Conservation (phyloP, 2,113 vertebrate genomes). For the Andinoacara biseriatus region DNA sequence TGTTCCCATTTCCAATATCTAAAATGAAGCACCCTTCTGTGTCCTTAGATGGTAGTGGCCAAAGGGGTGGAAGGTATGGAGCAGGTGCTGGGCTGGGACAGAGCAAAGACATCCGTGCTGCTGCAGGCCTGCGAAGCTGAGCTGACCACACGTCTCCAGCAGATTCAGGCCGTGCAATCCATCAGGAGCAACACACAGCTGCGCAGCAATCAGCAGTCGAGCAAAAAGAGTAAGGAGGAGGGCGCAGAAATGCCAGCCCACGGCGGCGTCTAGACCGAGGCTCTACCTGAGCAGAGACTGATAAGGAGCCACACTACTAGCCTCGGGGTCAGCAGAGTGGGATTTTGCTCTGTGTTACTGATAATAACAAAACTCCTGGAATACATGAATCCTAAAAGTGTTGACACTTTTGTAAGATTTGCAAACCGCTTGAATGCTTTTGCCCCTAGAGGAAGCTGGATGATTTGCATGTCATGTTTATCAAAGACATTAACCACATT, state of each 20-base stretch:
- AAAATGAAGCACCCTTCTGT: background rate
- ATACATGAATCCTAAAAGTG: slow-evolving; percentile 55
- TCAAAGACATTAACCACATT: slow-evolving; percentile 39
- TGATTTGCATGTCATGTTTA: slow-evolving; percentile 44
- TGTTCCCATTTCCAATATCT: background rate
- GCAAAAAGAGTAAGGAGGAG: slow-evolving; percentile 4
- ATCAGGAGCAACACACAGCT: slow-evolving; percentile 63
- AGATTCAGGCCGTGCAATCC: slow-evolving; percentile 74
- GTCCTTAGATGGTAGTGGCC: slow-evolving; percentile 73
- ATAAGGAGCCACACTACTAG: slow-evolving; percentile 50
- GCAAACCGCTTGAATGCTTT: slow-evolving; percentile 38
- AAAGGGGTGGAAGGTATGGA: slow-evolving; percentile 66
- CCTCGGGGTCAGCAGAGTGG: slow-evolving; percentile 48
- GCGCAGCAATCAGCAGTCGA: slow-evolving; percentile 17
- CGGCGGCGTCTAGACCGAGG: slow-evolving; percentile 39
- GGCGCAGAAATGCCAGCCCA: slow-evolving; percentile 14
- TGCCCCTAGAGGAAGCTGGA: slow-evolving; percentile 6
- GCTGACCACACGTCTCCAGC: slow-evolving; percentile 72
- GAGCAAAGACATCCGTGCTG: slow-evolving; percentile 61
- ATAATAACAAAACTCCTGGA: slow-evolving; percentile 32
- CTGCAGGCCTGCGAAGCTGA: slow-evolving; percentile 74
- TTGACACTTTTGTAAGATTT: slow-evolving; percentile 29
- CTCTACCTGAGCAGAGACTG: slow-evolving; percentile 65
- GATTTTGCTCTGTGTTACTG: slow-evolving; percentile 13
- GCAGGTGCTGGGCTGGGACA: slow-evolving; percentile 73